Evolutionary conservation across 1,140 invertebrate genomes (phyloP), one percentile per base, ranked within the genome.

Genomic region (Hypothenemus hampei): DNA sequence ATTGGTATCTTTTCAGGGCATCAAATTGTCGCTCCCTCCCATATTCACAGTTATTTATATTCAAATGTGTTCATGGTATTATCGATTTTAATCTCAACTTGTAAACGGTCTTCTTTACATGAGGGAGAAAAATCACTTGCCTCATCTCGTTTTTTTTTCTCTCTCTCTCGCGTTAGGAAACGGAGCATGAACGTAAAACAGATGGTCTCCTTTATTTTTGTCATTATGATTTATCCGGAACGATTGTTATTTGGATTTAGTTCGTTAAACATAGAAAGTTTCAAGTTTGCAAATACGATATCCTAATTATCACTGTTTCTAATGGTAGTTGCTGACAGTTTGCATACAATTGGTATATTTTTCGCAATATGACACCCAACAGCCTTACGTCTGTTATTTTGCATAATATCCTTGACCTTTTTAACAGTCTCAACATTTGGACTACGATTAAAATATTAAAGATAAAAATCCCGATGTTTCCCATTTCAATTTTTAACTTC

Each of bases 111-210:
- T 33, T 13, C 18, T 44, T 16, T 20, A 7, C 23, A 44, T 26
- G n/a, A 8, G 33, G 20, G 37, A 19, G 37, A 19, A 40, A 19
- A 15, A 40, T 40, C 37, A 40, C 37, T 40, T 40, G 16, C 37
- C 10, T 19, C 33, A n/a, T n/a, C n/a, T n/a, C n/a, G n/a, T n/a
- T n/a, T n/a, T n/a, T n/a, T n/a, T n/a, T n/a, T n/a, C 26, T 29
- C 26, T 29, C 6, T 6, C 16, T 15, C n/a, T n/a, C 22, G 13
- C 18, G 18, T 44, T 44, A 13, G 41, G 20, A 44, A 44, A 13
- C 41, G 18, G 41, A 44, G 41, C 41, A 24, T 44, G 41, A 44
- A 44, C 21, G 4, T 10, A 3, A 11, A 40, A 44, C 41, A 44
- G 21, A 11, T 44, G 41, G 7, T 16, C 10, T 7, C 35, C 15